Evolutionary conservation across 2,113 vertebrate species (phyloP).

Genomic region (Cervus canadensis): DNA sequence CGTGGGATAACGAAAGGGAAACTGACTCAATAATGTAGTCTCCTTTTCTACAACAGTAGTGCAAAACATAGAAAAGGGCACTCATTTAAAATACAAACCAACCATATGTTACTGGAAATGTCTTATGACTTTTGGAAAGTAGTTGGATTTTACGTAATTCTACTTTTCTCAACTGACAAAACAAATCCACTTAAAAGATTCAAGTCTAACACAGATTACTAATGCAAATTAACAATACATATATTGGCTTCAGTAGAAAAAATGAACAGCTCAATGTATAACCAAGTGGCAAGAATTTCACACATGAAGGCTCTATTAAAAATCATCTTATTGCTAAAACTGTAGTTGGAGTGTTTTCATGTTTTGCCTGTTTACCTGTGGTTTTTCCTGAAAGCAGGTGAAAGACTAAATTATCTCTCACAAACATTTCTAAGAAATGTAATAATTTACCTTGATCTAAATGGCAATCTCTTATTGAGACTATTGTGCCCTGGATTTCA

Average conservation of each 20-base stretch:
- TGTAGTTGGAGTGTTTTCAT: background rate
- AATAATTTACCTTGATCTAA: slow-evolving; percentile 35
- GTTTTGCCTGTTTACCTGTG: background rate
- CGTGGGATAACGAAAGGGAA: background rate
- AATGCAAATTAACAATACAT: background rate
- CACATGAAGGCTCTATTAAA: background rate
- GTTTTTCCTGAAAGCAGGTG: background rate
- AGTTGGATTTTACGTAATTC: background rate
- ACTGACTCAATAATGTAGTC: background rate
- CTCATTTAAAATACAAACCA: background rate
- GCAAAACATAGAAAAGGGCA: background rate
- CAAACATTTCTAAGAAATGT: slow-evolving; percentile 3
- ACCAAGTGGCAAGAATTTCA: background rate
- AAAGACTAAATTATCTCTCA: background rate
- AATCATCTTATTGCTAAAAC: background rate
- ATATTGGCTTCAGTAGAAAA: background rate
- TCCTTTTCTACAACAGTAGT: background rate
- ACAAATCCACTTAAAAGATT: background rate
- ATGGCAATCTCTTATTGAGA: background rate
- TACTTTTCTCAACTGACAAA: background rate
- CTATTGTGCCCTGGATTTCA: background rate
- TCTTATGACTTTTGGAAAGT: background rate
- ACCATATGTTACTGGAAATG: background rate
- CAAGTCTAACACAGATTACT: background rate
- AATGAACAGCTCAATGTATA: background rate